Conservation (phyloP, 2,113 vertebrate species). For the Stegostoma tigrinum region DNA sequence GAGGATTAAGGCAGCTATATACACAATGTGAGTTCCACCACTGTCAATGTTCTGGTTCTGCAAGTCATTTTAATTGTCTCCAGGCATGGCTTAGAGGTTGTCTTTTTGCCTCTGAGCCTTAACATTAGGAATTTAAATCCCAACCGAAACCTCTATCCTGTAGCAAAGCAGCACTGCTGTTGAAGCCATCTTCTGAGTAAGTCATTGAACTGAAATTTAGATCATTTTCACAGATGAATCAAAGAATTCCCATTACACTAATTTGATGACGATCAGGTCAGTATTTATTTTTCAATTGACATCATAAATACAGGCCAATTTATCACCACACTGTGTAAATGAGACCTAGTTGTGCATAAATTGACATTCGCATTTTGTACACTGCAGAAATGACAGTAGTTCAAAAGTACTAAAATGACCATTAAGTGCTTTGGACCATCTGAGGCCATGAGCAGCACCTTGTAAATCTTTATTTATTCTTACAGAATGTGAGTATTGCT, state of each 20-base stretch:
- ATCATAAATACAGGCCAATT: background rate
- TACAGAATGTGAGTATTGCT: too few species aligned
- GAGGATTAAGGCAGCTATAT: background rate
- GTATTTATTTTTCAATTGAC: background rate
- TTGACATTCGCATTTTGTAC: background rate
- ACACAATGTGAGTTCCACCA: background rate
- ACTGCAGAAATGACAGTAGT: background rate
- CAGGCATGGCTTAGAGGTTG: background rate
- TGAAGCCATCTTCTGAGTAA: background rate
- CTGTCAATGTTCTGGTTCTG: background rate
- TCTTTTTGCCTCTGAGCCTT: too few species aligned
- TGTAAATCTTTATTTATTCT: too few species aligned
- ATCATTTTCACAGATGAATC: background rate
- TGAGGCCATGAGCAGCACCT: background rate
- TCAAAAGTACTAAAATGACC: background rate
- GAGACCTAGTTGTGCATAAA: background rate
- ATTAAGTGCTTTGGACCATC: background rate
- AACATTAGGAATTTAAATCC: too few species aligned
- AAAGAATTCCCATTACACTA: background rate
- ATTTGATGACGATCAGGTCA: too few species aligned
- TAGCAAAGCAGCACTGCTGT: background rate
- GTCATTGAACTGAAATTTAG: background rate
- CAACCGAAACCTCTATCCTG: too few species aligned
- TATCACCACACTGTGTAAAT: background rate
- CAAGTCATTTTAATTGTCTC: background rate